These are phyloP conservation scores for Rhynchophorus ferrugineus DNA, from an alignment of 1,140 invertebrate genomes.

Conservation along the genomic window DNA sequence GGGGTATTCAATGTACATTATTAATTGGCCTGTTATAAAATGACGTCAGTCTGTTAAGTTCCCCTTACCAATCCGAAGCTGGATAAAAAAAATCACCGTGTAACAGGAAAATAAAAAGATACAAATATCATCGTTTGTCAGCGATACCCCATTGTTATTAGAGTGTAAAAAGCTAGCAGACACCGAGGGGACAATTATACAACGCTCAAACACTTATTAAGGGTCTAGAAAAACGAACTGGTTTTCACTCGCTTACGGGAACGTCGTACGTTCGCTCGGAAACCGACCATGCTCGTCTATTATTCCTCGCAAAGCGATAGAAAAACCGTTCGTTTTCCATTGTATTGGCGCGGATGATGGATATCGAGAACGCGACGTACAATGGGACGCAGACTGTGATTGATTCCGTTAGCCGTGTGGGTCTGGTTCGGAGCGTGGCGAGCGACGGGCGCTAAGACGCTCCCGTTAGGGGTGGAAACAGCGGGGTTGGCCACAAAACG, in stretches of 20 bases:
- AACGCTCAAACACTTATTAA: constrained; percentile 19
- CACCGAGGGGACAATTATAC: constrained; percentile 13
- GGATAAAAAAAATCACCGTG: not conserved
- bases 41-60: no score
- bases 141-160: constrained; percentile 8
- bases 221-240: not conserved
- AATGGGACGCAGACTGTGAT: no score
- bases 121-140: constrained; percentile 1
- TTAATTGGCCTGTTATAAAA: no score
- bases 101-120: not conserved
- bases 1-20: no score
- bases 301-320: no score
- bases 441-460: no score
- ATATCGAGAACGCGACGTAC: no score
- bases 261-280: not conserved
- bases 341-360: no score
- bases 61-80: no score
- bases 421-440: no score
- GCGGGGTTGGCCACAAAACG: constrained; percentile 12
- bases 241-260: not conserved
- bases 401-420: no score
- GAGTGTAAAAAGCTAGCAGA: constrained; percentile 9
- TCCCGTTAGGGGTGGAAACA: constrained; percentile 11
- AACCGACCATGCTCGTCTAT: not conserved
- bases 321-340: no score